These are phyloP conservation scores for Atta cephalotes DNA, from an alignment of 1,140 invertebrate species.

Conservation along the genomic window DNA sequence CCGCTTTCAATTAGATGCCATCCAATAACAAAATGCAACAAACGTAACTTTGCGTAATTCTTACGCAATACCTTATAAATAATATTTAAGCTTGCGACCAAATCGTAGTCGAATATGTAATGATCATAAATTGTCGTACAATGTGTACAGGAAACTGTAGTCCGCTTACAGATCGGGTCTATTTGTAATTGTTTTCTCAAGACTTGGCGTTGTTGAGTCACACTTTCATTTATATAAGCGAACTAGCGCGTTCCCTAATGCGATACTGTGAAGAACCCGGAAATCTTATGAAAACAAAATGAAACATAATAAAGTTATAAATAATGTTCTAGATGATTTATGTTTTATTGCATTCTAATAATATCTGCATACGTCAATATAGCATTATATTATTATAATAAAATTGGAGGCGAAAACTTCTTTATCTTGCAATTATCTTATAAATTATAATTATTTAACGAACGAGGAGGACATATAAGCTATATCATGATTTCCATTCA, in stretches of 20 bases:
- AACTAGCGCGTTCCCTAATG: background rate
- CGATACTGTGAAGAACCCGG: conserved; percentile 2
- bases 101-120: conserved; percentile 27
- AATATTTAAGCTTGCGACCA: background rate
- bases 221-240: conserved; percentile 39
- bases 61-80: conserved; percentile 44
- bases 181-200: conserved; percentile 60
- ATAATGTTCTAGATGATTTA: conserved; percentile 11
- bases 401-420: background rate
- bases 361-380: background rate
- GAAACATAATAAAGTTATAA: conserved; percentile 31
- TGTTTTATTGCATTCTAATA: background rate
- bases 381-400: background rate
- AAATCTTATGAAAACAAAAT: conserved; percentile 45
- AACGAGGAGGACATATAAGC: too few relatives aligned
- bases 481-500: too few relatives aligned
- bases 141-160: background rate
- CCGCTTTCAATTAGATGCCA: background rate
- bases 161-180: background rate
- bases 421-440: background rate
- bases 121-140: conserved; percentile 12
- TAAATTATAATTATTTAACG: background rate
- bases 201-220: conserved; percentile 40
- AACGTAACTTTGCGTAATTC: conserved; percentile 49
- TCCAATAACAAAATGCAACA: background rate